These are phyloP conservation scores for Eupristina koningsbergeri DNA, from an alignment of 1,140 invertebrate genomes.

Conservation along the genomic window DNA sequence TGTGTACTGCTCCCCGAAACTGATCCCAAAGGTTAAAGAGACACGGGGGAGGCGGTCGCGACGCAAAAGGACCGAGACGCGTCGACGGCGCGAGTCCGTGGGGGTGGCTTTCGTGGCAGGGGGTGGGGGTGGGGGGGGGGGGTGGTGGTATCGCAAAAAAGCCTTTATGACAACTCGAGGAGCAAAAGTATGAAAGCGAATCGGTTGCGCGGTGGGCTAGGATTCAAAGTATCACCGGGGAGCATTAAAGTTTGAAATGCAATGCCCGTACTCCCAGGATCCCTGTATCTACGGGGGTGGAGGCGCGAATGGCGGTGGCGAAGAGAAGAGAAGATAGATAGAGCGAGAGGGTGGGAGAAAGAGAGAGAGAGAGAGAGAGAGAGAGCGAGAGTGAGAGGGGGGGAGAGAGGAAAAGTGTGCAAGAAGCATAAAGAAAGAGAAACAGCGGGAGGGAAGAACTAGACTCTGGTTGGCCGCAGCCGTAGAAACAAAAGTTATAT, in stretches of 20 bases:
- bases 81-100: neutral
- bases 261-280: conserved; percentile 40
- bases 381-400: neutral
- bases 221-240: conserved; percentile 49
- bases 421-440: neutral
- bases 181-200: conserved; percentile 16
- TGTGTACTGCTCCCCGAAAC: neutral
- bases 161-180: conserved; percentile 28
- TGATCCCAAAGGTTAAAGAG: conserved; percentile 37
- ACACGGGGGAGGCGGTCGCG: conserved; percentile 9
- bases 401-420: neutral
- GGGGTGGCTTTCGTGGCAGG: neutral
- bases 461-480: conserved; percentile 7
- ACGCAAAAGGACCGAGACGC: conserved; percentile 34
- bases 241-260: conserved; percentile 52
- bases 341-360: neutral
- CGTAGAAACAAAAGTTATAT: conserved; percentile 55
- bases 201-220: neutral
- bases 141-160: conserved; percentile 1
- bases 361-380: neutral
- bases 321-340: neutral
- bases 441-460: neutral
- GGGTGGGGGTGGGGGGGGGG: neutral
- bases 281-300: neutral
- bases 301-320: neutral